Evolutionary conservation across 2,797 vertebrate genomes (phyloP).

Genomic region (Hypotaenidia philippensis): DNA sequence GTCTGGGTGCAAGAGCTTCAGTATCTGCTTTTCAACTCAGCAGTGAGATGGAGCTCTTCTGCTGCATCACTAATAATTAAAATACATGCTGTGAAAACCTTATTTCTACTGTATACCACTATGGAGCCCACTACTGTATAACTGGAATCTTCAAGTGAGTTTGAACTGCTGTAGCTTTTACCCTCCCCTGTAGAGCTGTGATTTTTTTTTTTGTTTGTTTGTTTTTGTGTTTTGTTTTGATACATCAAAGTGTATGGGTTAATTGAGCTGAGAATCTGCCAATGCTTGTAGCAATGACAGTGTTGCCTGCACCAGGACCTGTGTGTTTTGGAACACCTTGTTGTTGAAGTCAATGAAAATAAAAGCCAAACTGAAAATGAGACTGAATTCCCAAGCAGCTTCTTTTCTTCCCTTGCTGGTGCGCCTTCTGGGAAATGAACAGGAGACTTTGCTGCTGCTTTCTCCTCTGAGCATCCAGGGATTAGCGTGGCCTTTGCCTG

Average conservation of each 20-base stretch:
- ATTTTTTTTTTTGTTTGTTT: neutral
- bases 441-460: neutral
- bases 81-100: constrained; percentile 70
- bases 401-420: neutral
- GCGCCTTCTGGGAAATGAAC: neutral
- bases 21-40: constrained; percentile 25
- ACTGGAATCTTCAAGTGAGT: constrained; percentile 36
- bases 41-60: constrained; percentile 34
- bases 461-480: neutral
- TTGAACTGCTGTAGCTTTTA: constrained; percentile 68
- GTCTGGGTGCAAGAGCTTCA: neutral
- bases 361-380: constrained; percentile 60
- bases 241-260: constrained; percentile 6
- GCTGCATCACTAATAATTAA: constrained; percentile 17
- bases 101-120: constrained; percentile 8
- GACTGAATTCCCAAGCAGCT: neutral
- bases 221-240: constrained; percentile 60
- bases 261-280: constrained; percentile 43
- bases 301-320: constrained; percentile 31
- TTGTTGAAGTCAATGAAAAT: constrained; percentile 71
- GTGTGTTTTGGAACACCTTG: constrained; percentile 47
- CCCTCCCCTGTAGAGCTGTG: constrained; percentile 56
- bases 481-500: neutral
- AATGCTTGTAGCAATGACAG: constrained; percentile 67
- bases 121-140: neutral